Evolutionary conservation across 1,140 invertebrate species (phyloP).

Genomic region (Nilaparvata lugens): DNA sequence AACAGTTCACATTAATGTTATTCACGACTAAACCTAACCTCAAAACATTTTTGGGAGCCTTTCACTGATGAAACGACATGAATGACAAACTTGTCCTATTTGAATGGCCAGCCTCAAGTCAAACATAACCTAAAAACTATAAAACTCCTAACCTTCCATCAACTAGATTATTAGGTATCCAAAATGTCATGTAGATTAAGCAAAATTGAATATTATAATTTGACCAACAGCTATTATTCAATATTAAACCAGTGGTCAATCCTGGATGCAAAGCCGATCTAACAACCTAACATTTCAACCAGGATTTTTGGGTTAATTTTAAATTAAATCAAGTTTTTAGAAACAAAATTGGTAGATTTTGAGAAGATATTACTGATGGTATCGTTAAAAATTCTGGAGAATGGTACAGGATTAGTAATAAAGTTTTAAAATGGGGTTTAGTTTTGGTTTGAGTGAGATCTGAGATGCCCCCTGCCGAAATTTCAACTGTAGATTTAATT

Average conservation of each 20-base stretch:
- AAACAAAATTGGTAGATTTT: background rate
- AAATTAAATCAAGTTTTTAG: background rate
- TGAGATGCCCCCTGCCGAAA: background rate
- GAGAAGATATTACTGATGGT: background rate
- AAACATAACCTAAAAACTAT: background rate
- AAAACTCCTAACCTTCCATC: background rate
- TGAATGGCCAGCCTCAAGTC: too few relatives aligned
- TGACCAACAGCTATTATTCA: background rate
- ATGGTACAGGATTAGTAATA: background rate
- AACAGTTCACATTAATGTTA: too few relatives aligned
- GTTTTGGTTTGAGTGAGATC: background rate
- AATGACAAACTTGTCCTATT: too few relatives aligned
- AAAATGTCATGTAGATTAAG: background rate
- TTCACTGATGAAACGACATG: too few relatives aligned
- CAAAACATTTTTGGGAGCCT: too few relatives aligned
- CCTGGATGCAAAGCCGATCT: background rate
- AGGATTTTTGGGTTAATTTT: background rate
- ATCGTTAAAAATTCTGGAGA: background rate
- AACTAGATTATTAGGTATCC: background rate
- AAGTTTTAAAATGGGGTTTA: background rate
- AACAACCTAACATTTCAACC: background rate
- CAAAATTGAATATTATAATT: background rate
- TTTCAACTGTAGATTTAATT: background rate
- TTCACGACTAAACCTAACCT: too few relatives aligned
- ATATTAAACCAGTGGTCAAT: background rate